A percentile compares a stretch with the other conserved stretches of the same genome.
phyloP scores from a whole-genome alignment of 2,113 vertebrate genomes.

The Esox niger region DNA sequence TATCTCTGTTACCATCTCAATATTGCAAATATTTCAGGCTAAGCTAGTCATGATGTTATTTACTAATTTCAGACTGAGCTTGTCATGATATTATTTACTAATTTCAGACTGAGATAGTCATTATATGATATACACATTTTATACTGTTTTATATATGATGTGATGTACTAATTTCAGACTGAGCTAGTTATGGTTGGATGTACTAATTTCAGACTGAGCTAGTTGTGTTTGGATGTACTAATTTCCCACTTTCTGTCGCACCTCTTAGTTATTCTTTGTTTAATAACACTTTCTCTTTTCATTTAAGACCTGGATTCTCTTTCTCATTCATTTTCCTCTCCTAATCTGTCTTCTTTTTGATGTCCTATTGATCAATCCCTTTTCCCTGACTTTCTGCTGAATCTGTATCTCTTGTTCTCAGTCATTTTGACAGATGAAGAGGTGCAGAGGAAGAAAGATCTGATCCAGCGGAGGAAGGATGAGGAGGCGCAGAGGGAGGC shows the following conservation, averaged over 20 bases:
- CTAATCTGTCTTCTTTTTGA: not conserved
- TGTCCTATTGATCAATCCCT: not conserved
- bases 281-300: not conserved
- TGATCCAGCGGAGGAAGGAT: constrained; percentile 92
- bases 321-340: not conserved
- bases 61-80: no score
- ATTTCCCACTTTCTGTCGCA: no score
- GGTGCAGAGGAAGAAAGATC: constrained; percentile 93
- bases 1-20: not conserved
- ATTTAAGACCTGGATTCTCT: not conserved
- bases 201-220: no score
- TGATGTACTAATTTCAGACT: no score
- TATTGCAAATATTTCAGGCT: no score
- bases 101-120: no score
- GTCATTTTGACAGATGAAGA: constrained; percentile 97
- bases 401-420: constrained; percentile 46
- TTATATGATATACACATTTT: no score
- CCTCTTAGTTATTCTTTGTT: not conserved
- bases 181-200: no score
- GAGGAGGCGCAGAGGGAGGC: constrained; percentile 90
- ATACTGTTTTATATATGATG: no score
- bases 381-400: not conserved
- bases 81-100: no score
- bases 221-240: no score
- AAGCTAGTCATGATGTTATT: no score